Percentiles rank a stretch among this genome's conserved stretches.
phyloP scores from a whole-genome alignment of 2,888 invertebrate species.

The Metellina segmentata region DNA sequence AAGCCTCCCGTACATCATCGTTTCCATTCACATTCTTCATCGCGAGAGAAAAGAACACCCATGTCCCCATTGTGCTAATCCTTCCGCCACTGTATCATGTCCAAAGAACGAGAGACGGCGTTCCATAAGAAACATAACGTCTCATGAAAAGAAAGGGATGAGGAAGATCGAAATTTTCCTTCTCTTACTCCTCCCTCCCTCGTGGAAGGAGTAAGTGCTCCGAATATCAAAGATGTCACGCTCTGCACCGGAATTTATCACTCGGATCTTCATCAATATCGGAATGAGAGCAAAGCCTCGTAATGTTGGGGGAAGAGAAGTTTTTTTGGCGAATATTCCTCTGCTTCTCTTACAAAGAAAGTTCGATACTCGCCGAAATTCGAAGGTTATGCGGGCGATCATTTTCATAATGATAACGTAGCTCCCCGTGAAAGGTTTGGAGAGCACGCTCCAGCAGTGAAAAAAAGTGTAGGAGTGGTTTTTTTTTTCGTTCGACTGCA shows the following conservation, averaged over 20 bases:
- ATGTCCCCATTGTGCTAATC: neutral
- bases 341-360: neutral
- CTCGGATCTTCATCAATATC: conserved; percentile 23
- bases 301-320: neutral
- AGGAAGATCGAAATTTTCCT: neutral
- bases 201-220: conserved; percentile 19
- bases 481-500: neutral
- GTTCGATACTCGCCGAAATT: neutral
- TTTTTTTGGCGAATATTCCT: conserved; percentile 18
- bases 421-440: neutral
- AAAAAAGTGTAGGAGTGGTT: neutral
- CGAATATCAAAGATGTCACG: conserved; percentile 42
- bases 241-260: conserved; percentile 1
- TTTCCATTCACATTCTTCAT: neutral
- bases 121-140: neutral
- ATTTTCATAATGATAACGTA: conserved; percentile 20
- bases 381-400: neutral
- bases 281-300: conserved; percentile 1
- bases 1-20: neutral
- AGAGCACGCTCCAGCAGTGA: too few species aligned
- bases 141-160: neutral
- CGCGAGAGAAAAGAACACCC: neutral
- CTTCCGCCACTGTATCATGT: neutral
- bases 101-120: neutral
- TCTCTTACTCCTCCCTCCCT: neutral